Evolutionary conservation across 2,797 vertebrate genomes (phyloP).

Genomic region (Gallirallus australis): DNA sequence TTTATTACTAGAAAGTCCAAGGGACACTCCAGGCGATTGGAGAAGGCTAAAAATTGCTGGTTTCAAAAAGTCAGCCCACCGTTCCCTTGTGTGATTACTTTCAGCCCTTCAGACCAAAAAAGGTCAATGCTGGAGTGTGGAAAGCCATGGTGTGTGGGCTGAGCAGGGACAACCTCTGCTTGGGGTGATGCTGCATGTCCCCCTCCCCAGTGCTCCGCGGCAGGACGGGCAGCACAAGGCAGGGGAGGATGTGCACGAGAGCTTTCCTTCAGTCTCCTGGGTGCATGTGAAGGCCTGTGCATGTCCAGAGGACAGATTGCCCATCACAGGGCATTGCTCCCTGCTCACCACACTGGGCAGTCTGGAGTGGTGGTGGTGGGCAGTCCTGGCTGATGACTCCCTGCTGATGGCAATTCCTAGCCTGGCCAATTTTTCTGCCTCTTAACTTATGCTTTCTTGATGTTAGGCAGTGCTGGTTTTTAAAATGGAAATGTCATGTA

Average conservation of each 20-base stretch:
- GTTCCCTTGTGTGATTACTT: background rate
- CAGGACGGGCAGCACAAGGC: background rate
- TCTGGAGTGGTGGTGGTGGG: fast-evolving
- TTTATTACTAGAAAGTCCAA: background rate
- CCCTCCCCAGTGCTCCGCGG: fast-evolving
- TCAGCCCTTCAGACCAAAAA: background rate
- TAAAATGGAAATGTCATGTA: background rate
- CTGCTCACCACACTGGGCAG: fast-evolving
- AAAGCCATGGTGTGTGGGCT: fast-evolving
- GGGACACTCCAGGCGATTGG: background rate
- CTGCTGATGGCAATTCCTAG: background rate
- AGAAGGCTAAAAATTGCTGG: background rate
- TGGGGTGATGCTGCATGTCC: background rate
- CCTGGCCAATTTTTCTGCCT: background rate
- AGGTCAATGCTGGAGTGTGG: background rate
- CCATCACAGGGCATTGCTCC: fast-evolving
- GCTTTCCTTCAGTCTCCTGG: background rate
- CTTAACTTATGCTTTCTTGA: background rate
- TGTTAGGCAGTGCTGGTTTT: background rate
- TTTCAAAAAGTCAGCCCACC: background rate
- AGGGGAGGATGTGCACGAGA: background rate
- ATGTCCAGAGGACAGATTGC: background rate
- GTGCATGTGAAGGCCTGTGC: fast-evolving
- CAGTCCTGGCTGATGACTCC: fast-evolving
- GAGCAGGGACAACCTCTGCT: background rate